Conservation (phyloP, 2,113 vertebrate genomes). For the Tachysurus fulvidraco region DNA sequence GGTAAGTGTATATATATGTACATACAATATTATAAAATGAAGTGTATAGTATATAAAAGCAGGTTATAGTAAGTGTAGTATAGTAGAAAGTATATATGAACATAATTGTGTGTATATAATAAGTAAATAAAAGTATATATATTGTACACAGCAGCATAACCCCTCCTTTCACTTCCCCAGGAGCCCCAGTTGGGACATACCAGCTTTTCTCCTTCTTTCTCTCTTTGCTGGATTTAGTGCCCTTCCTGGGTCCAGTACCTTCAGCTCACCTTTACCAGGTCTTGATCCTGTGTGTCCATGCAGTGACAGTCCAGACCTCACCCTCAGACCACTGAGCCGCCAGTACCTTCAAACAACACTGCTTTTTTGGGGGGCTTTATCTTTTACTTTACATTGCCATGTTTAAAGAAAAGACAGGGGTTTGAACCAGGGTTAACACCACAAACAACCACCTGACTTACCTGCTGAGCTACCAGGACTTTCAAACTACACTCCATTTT, state of each 20-base stretch:
- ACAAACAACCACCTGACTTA: too few relatives aligned
- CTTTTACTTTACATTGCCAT: too few relatives aligned
- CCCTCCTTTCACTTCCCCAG: background rate
- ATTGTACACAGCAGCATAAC: background rate
- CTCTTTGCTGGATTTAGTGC: background rate
- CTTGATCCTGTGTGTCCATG: background rate
- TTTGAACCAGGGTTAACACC: too few relatives aligned
- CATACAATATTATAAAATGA: too few relatives aligned
- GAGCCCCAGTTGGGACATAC: background rate
- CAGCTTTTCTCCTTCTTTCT: background rate
- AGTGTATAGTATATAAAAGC: too few relatives aligned
- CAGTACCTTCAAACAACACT: background rate
- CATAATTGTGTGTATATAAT: too few relatives aligned
- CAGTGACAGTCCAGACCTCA: background rate
- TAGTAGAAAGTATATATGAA: too few relatives aligned
- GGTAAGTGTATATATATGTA: background rate
- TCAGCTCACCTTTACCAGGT: background rate
- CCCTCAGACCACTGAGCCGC: background rate
- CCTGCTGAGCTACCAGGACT: too few relatives aligned
- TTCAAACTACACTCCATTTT: too few relatives aligned
- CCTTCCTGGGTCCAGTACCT: background rate
- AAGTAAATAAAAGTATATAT: too few relatives aligned
- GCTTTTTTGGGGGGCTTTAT: background rate
- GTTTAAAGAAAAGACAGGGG: too few relatives aligned
- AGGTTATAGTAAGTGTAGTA: too few relatives aligned